A percentile compares a stretch with the other conserved stretches of the same genome.
phyloP scores from a whole-genome alignment of 2,888 invertebrate genomes.

The Tinea pellionella region DNA sequence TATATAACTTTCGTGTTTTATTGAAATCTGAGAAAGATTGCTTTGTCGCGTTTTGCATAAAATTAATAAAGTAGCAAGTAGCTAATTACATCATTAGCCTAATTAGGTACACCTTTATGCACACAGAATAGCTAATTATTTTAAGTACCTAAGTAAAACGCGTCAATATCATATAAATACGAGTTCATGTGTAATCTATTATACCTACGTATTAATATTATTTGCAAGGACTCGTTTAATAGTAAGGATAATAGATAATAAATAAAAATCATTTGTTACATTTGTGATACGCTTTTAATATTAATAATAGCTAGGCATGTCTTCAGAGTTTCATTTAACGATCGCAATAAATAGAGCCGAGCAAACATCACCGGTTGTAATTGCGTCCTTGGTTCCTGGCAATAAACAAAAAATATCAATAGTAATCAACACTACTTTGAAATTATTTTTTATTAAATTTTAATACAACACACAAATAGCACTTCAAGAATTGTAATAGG shows the following conservation, averaged over 20 bases:
- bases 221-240: too few relatives aligned
- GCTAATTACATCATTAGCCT: background rate
- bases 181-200: too few relatives aligned
- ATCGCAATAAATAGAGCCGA: slow-evolving; percentile 75
- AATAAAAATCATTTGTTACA: slow-evolving; percentile 54
- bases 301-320: slow-evolving; percentile 72
- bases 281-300: slow-evolving; percentile 76
- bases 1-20: background rate
- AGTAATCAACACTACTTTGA: background rate
- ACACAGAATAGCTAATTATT: background rate
- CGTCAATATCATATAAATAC: too few relatives aligned
- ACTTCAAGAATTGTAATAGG: too few relatives aligned
- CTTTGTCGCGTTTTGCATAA: background rate
- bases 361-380: slow-evolving; percentile 75
- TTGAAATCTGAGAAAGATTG: background rate
- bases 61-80: background rate
- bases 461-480: too few relatives aligned
- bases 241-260: too few relatives aligned
- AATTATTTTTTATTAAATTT: too few relatives aligned
- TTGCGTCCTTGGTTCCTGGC: slow-evolving; percentile 75
- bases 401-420: slow-evolving; percentile 31
- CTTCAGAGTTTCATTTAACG: slow-evolving; percentile 73
- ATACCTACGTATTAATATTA: too few relatives aligned
- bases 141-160: background rate
- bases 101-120: background rate